phyloP scores from a whole-genome alignment of 2,888 invertebrate species.

The Andrena haemorrhoa region DNA sequence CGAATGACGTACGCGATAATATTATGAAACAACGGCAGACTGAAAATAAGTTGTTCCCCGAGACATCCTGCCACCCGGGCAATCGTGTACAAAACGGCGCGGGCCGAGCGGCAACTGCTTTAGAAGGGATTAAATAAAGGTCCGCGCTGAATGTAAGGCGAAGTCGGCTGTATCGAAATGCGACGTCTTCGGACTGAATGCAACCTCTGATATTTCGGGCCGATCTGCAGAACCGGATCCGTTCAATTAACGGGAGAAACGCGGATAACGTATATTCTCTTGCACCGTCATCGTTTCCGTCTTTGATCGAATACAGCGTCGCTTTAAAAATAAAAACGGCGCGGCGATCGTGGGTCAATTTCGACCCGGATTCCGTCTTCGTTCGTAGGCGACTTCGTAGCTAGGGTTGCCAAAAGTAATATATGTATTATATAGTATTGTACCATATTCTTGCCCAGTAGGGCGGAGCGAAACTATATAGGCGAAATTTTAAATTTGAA shows the following conservation, averaged over 20 bases:
- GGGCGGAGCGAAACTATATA: no score
- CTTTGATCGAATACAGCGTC: not conserved
- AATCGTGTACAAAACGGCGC: not conserved
- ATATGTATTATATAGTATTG: no score
- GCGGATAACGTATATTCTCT: slow-evolving; percentile 19
- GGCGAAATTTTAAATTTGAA: no score
- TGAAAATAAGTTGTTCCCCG: slow-evolving; percentile 13
- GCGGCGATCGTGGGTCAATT: no score
- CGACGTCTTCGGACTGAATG: not conserved
- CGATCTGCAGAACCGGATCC: slow-evolving; percentile 36
- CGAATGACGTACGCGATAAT: slow-evolving; percentile 21
- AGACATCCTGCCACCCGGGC: not conserved
- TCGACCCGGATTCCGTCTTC: no score
- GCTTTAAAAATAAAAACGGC: no score
- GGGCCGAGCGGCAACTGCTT: no score
- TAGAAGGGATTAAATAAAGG: no score
- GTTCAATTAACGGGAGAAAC: slow-evolving; percentile 40
- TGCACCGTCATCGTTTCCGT: not conserved
- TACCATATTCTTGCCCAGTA: no score
- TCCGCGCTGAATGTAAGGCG: not conserved
- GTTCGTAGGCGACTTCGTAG: no score
- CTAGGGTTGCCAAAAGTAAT: no score
- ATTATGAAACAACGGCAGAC: slow-evolving; percentile 9
- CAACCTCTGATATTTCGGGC: slow-evolving; percentile 44
- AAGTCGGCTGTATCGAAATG: not conserved